Evolutionary conservation across 2,888 invertebrate species (phyloP).

Genomic region (Drosophila atripex): DNA sequence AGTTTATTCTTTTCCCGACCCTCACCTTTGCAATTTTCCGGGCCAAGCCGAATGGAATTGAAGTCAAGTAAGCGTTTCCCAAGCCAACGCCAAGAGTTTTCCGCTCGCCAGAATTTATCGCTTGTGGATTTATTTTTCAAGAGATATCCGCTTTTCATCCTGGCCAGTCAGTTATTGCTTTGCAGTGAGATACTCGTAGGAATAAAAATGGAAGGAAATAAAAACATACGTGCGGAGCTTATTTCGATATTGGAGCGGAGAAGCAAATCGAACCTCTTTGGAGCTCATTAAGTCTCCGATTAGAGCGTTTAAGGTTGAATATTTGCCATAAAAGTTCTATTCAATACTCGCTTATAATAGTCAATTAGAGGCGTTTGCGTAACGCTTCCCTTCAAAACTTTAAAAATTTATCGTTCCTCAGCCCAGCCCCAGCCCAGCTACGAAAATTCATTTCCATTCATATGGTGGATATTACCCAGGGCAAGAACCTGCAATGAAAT

Average conservation of each 20-base stretch:
- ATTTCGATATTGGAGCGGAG: conserved; percentile 12
- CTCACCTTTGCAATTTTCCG: conserved; percentile 43
- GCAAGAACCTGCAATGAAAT: conserved; percentile 59
- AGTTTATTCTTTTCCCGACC: conserved; percentile 1
- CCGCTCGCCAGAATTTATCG: conserved; percentile 40
- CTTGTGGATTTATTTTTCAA: conserved; percentile 49
- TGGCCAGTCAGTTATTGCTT: conserved; percentile 29
- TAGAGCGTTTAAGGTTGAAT: conserved; percentile 7
- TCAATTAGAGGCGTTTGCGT: conserved; percentile 15
- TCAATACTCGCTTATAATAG: neutral
- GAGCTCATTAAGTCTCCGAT: conserved; percentile 20
- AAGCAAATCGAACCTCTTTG: conserved; percentile 5
- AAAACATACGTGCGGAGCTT: conserved; percentile 12
- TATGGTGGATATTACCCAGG: conserved; percentile 46
- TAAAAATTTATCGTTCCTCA: conserved; percentile 20
- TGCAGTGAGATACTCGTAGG: neutral
- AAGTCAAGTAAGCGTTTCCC: conserved; percentile 32
- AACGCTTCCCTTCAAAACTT: conserved; percentile 9
- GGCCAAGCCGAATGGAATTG: conserved; percentile 27
- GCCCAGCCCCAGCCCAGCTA: conserved; percentile 13
- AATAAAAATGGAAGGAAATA: conserved; percentile 4
- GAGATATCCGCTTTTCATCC: conserved; percentile 44
- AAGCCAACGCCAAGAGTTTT: conserved; percentile 33
- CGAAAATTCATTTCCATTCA: conserved; percentile 34
- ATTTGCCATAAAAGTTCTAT: neutral